A percentile compares a stretch with the other conserved stretches of the same genome.
Evolutionary conservation across 2,888 invertebrate species (phyloP).

Genomic region (Andrena marginata): DNA sequence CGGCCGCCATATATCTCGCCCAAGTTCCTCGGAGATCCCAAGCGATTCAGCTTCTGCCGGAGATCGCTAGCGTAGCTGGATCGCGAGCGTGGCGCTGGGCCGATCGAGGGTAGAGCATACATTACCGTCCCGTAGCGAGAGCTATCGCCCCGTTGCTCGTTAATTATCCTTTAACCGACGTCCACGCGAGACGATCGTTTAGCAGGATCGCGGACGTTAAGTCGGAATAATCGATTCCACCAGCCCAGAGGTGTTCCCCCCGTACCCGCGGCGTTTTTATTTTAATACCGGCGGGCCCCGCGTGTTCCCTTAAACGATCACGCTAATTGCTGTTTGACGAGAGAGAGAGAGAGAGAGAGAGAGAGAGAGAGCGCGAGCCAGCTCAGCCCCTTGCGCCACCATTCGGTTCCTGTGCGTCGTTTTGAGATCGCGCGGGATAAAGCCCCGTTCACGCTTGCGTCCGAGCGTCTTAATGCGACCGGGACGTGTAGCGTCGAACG

Average conservation of each 20-base stretch:
- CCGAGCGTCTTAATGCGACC: constrained; percentile 9
- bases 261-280: not conserved
- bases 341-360: constrained; percentile 27
- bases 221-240: constrained; percentile 17
- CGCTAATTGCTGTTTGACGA: constrained; percentile 43
- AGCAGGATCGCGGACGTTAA: constrained; percentile 13
- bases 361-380: constrained; percentile 9
- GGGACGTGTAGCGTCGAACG: constrained; percentile 3
- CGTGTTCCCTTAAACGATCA: constrained; percentile 16
- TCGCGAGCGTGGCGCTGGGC: not conserved
- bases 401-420: constrained; percentile 13
- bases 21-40: constrained; percentile 1
- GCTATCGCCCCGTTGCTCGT: constrained; percentile 19
- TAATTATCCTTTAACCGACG: constrained; percentile 31
- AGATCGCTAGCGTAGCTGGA: not conserved
- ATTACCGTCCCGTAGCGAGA: not conserved
- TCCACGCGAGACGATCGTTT: constrained; percentile 11
- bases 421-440: constrained; percentile 19
- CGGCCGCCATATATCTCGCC: constrained; percentile 34
- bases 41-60: not conserved
- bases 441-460: constrained; percentile 6
- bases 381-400: not conserved
- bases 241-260: not conserved
- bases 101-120: not conserved
- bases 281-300: constrained; percentile 13